Base-by-base conservation (phyloP, 2,888 invertebrate genomes). In the Drosophila kambysellisi region DNA sequence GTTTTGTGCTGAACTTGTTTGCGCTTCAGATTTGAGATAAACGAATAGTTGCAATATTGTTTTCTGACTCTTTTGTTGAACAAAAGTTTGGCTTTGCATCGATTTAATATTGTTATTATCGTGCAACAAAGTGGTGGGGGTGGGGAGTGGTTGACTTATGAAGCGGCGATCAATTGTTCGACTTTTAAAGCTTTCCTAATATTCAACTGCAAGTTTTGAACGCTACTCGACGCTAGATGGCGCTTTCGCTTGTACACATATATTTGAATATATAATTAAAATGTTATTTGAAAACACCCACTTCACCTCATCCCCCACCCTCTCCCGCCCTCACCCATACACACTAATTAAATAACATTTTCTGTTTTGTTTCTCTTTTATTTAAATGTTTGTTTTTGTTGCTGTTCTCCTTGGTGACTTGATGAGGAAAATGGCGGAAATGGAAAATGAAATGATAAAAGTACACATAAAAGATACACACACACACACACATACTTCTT, bases 341-440 rank as follows among this genome's bases (percentile, higher is more conserved):
- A 11, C 33, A 52, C 20, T 60, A 35, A 66, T 61, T 46, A 57
- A 33, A 50, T 50, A 41, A 63, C 8, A 65, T 64, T 63, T 11
- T 20, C 17, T 25, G 3, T 25, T 59, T 25, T 32, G 1, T 52
- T 57, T 25, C 1, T 25, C 1, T 25, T 25, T 58, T 61, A 15
- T 61, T 51, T 20, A 3, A 20, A 20, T 39, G 4, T 56, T 46
- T 53, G 20, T 61, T 41, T 3, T 25, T 46, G 43, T 46, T 58
- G 41, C 11, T 58, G 64, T 62, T 30, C 41, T 46, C 39, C 76
- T 72, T 70, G 77, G 61, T 53, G 56, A 62, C 57, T 64, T 62
- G 30, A 73, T 25, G 25, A 60, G 65, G 62, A 46, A 65, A 62
- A 65, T 64, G 53, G 37, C 17, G 11, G 30, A 43, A 37, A 61